A percentile compares a stretch with the other conserved stretches of the same genome.
These are phyloP conservation scores for Phthorimaea operculella DNA, from an alignment of 1,140 invertebrate genomes.

Conservation along the genomic window DNA sequence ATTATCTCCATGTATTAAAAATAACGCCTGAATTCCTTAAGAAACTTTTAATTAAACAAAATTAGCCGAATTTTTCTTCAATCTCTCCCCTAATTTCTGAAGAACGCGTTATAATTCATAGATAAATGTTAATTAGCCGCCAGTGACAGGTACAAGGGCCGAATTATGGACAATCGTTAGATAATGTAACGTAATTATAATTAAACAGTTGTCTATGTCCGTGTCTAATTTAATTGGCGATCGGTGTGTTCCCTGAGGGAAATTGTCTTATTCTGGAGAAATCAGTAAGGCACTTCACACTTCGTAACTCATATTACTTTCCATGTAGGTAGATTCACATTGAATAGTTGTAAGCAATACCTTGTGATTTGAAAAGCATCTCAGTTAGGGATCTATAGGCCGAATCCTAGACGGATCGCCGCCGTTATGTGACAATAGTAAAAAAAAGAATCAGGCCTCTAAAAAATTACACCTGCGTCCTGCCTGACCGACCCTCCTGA, in stretches of 20 bases:
- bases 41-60: constrained; percentile 22
- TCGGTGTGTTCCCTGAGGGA: constrained; percentile 54
- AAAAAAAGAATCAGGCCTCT: too few species aligned
- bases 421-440: too few species aligned
- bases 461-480: too few species aligned
- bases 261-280: not conserved
- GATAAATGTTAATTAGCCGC: constrained; percentile 34
- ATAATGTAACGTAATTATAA: constrained; percentile 42
- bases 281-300: constrained; percentile 22
- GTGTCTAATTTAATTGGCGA: constrained; percentile 62
- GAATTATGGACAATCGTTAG: constrained; percentile 21
- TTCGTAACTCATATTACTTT: too few species aligned
- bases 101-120: constrained; percentile 31
- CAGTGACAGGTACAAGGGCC: constrained; percentile 26
- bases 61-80: constrained; percentile 22
- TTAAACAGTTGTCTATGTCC: constrained; percentile 44
- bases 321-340: too few species aligned
- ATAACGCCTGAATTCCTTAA: not conserved
- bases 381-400: too few species aligned
- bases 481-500: too few species aligned
- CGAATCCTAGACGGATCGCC: too few species aligned
- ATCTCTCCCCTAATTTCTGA: constrained; percentile 24
- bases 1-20: too few species aligned
- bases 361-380: too few species aligned
- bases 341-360: too few species aligned